Evolutionary conservation across 2,797 vertebrate species (phyloP).

Genomic region (Halcyon badia): DNA sequence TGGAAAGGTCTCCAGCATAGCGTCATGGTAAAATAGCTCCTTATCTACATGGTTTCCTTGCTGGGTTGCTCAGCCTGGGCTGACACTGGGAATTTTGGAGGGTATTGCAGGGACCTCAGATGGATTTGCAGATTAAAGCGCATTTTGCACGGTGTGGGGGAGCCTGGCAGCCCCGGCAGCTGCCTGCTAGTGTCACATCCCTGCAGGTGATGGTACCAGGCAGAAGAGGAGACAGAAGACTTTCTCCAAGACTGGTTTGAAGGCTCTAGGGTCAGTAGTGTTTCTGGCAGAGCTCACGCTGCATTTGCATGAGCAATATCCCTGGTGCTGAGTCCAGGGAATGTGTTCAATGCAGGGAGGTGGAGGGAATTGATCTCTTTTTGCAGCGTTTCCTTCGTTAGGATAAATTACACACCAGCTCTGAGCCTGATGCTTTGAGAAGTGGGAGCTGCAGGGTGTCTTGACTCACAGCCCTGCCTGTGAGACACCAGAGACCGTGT

Average conservation of each 20-base stretch:
- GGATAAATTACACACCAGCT: not conserved
- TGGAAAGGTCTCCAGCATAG: not conserved
- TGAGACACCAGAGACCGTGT: not conserved
- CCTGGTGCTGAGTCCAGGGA: not conserved
- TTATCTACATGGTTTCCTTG: not conserved
- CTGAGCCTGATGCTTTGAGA: not conserved
- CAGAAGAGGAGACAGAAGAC: not conserved
- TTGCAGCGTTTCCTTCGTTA: rapidly evolving
- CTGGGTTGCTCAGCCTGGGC: not conserved
- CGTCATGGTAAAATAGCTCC: not conserved
- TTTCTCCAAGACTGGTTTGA: not conserved
- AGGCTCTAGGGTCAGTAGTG: not conserved
- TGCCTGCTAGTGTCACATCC: not conserved
- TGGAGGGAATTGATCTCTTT: not conserved
- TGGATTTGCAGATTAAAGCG: not conserved
- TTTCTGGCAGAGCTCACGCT: not conserved
- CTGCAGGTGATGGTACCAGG: not conserved
- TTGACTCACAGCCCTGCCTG: not conserved
- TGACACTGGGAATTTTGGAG: not conserved
- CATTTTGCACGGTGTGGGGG: not conserved
- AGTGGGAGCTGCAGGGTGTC: not conserved
- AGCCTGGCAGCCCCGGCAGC: not conserved
- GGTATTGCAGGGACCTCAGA: rapidly evolving
- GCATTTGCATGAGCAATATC: not conserved
- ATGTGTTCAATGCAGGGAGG: rapidly evolving